phyloP scores from a whole-genome alignment of 2,797 vertebrate species.

The Muscicapa comitata region DNA sequence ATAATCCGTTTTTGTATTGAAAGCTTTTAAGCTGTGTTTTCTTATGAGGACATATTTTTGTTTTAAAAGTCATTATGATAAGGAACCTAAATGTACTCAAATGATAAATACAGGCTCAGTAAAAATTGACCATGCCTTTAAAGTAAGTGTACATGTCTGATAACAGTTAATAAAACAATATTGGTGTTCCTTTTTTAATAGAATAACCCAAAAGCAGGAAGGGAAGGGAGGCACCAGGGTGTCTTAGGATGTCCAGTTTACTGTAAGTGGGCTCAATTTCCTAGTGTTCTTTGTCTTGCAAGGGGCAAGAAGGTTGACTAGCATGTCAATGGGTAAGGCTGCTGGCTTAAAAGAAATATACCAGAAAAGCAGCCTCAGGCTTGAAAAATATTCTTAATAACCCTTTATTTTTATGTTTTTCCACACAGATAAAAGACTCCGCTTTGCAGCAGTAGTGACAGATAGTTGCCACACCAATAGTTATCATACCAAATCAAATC shows the following conservation, averaged over 20 bases:
- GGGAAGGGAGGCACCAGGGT: not conserved
- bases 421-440: not conserved
- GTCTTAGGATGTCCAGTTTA: not conserved
- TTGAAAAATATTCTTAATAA: not conserved
- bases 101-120: not conserved
- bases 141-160: constrained; percentile 10
- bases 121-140: not conserved
- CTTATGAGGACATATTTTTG: not conserved
- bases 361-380: not conserved
- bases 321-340: not conserved
- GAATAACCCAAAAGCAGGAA: constrained; percentile 27
- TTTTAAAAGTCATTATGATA: not conserved
- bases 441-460: constrained; percentile 6
- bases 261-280: not conserved
- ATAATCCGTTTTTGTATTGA: not conserved
- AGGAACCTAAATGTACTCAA: not conserved
- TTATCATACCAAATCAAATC: constrained; percentile 52
- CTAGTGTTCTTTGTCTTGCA: not conserved
- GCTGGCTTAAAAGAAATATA: not conserved
- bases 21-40: not conserved
- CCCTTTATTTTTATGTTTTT: not conserved
- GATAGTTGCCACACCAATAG: constrained; percentile 58
- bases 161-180: constrained; percentile 48
- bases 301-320: not conserved
- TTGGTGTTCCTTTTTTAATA: constrained; percentile 20